These are phyloP conservation scores for Bombycilla garrulus DNA, from an alignment of 2,113 vertebrate genomes.

Conservation along the genomic window DNA sequence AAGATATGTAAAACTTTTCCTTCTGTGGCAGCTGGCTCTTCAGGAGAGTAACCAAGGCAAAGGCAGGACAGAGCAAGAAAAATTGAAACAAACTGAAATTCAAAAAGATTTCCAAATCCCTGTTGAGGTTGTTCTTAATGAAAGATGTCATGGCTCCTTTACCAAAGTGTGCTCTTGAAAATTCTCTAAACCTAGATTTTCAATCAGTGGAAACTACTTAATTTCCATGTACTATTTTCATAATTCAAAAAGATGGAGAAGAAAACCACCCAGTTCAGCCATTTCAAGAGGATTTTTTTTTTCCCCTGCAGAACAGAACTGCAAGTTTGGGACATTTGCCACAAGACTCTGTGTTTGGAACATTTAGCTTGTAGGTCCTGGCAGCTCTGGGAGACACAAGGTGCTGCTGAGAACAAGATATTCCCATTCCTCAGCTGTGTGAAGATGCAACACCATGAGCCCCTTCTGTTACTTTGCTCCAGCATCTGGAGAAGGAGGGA, in stretches of 20 bases:
- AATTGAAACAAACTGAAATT: neutral
- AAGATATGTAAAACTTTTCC: neutral
- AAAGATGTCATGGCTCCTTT: neutral
- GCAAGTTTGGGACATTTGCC: neutral
- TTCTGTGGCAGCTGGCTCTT: neutral
- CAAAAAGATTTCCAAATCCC: neutral
- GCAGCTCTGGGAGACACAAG: neutral
- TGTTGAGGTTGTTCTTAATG: neutral
- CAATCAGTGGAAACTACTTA: neutral
- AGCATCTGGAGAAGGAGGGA: neutral
- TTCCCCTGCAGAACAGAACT: neutral
- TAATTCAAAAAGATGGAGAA: neutral
- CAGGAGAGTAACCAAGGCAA: neutral
- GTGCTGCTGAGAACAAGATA: neutral
- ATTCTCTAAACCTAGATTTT: neutral
- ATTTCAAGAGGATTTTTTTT: neutral
- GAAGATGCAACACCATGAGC: neutral
- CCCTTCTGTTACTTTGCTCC: neutral
- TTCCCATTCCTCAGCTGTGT: neutral
- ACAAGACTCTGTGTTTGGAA: neutral
- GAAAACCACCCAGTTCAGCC: neutral
- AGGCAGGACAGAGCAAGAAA: neutral
- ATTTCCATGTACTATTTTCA: neutral
- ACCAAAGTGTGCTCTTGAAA: neutral
- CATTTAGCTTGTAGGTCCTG: neutral